Conservation (phyloP, 1,140 invertebrate genomes). For the Diprion similis region DNA sequence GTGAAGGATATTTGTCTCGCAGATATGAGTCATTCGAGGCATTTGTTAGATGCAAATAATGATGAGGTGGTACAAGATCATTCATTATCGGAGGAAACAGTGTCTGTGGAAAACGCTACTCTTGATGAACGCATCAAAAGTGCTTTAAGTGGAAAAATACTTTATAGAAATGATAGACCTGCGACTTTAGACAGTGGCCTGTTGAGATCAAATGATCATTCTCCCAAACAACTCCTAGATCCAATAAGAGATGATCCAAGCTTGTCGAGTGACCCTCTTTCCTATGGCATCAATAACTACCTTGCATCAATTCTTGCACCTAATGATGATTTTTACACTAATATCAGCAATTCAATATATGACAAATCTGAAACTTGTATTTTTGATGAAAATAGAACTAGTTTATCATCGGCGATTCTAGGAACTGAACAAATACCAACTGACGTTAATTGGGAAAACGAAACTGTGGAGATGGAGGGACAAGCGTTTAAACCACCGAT, state of each 20-base stretch:
- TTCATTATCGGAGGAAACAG: too few relatives aligned
- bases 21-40: neutral
- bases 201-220: neutral
- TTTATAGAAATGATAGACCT: too few relatives aligned
- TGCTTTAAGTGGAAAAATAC: too few relatives aligned
- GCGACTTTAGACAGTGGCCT: too few relatives aligned
- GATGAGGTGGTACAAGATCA: neutral
- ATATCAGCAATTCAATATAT: too few relatives aligned
- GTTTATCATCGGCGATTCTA: neutral
- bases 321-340: neutral
- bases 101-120: too few relatives aligned
- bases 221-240: too few relatives aligned
- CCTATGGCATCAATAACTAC: too few relatives aligned
- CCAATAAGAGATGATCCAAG: too few relatives aligned
- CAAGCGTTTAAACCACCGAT: neutral
- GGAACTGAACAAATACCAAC: neutral
- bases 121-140: too few relatives aligned
- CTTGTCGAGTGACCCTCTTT: too few relatives aligned
- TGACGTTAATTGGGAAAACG: neutral
- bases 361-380: too few relatives aligned
- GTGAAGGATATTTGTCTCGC: neutral
- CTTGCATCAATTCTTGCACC: neutral
- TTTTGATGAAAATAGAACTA: neutral
- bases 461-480: neutral
- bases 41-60: neutral